phyloP scores from a whole-genome alignment of 2,113 vertebrate genomes.

The Oreochromis aureus region DNA sequence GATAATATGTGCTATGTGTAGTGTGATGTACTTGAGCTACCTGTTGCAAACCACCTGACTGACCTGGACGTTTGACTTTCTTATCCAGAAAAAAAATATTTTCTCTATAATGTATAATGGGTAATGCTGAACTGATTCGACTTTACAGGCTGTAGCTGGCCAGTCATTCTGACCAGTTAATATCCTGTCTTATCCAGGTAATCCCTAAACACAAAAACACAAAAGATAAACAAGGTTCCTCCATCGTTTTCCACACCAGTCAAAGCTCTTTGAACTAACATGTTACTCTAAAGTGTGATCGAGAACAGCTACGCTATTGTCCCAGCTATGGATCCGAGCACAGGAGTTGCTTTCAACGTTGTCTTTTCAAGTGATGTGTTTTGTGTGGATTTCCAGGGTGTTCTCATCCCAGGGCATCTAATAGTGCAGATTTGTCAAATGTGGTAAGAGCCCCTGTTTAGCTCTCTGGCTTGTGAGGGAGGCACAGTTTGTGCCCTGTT shows the following conservation, averaged over 20 bases:
- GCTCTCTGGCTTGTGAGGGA: neutral
- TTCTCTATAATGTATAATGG: neutral
- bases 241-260: neutral
- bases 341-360: neutral
- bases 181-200: neutral
- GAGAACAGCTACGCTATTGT: neutral
- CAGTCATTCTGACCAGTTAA: neutral
- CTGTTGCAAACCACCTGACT: neutral
- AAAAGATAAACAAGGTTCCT: neutral
- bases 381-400: neutral
- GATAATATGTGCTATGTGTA: neutral
- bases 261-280: rapidly evolving
- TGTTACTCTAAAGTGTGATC: neutral
- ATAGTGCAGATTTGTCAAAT: neutral
- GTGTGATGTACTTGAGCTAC: neutral
- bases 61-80: neutral
- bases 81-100: neutral
- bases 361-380: neutral
- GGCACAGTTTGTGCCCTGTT: neutral
- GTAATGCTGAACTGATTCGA: neutral
- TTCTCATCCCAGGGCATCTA: neutral
- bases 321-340: neutral
- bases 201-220: rapidly evolving
- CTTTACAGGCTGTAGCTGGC: neutral
- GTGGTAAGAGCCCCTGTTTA: rapidly evolving